Evolutionary conservation across 2,113 vertebrate species (phyloP), one percentile per base, ranked within the genome.

Genomic region (Nothobranchius kuhntae): DNA sequence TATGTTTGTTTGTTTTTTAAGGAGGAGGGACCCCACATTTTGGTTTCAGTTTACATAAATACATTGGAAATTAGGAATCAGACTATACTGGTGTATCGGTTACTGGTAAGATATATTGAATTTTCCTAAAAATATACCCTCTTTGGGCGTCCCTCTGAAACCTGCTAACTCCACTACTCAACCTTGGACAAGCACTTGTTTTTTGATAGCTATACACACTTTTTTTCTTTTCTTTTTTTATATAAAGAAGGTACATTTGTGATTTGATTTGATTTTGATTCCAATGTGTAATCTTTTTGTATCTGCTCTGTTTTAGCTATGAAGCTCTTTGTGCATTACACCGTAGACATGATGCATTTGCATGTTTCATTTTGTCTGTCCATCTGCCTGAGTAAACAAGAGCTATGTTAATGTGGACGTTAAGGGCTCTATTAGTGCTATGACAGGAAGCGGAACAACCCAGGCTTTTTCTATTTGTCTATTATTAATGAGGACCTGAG

Each of bases 401-500:
- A 77, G 77, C 68, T 72, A 63, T 40, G 82, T 89, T 91, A 89
- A 90, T 87, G 87, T 60, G 74, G 53, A 82, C 48, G 77, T 89
- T 86, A 86, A 87, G 76, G 83, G 78, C 73, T 83, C 86, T 89
- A 86, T 91, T 91, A 91, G 86, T 85, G 80, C 72, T 53, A 71
- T 83, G 83, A 88, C 86, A 91, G 90, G 89, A 91, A 90, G 68
- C 73, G 65, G 84, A 89, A 82, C 81, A 89, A 90, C 72, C 75
- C 51, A 80, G 70, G 75, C 87, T 88, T 91, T 90, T 83, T 88
- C 86, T 89, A 78, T 82, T 71, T 54, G 6, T 91, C 77, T 61
- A 91, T 91, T 89, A 91, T 91, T 90, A 73, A 91, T 91, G 89
- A 87, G 85, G 76, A 71, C 82, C 81, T 79, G 84, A 91, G 85